A percentile compares a stretch with the other conserved stretches of the same genome.
phyloP scores from a whole-genome alignment of 2,888 invertebrate species.

The Agriopis aurantiaria region DNA sequence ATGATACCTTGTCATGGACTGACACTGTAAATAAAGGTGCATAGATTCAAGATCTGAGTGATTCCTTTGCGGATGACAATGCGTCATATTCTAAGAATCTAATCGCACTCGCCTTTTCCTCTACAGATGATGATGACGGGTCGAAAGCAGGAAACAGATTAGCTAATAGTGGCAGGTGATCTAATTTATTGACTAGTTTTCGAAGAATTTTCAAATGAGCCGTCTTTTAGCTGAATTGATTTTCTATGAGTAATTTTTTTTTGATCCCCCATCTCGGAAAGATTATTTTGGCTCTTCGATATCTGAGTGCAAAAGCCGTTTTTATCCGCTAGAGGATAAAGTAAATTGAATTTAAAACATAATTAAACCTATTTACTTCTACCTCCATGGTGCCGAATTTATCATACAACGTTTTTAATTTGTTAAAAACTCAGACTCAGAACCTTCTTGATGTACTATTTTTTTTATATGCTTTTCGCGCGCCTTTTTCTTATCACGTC shows the following conservation, averaged over 20 bases:
- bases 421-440: too few relatives aligned
- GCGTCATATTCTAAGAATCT: constrained; percentile 41
- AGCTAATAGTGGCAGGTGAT: constrained; percentile 31
- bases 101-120: constrained; percentile 37
- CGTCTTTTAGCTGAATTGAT: not conserved
- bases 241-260: not conserved
- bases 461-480: too few relatives aligned
- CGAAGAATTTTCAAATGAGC: constrained; percentile 9
- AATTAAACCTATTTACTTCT: too few relatives aligned
- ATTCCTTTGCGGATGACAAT: constrained; percentile 22
- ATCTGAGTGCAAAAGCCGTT: too few relatives aligned
- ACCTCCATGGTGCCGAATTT: too few relatives aligned
- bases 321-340: too few relatives aligned
- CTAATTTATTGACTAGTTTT: constrained; percentile 38
- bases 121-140: constrained; percentile 41
- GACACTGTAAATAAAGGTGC: not conserved
- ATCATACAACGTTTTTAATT: too few relatives aligned
- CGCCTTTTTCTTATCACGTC: too few relatives aligned
- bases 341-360: too few relatives aligned
- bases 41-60: constrained; percentile 7
- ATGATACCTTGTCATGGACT: not conserved
- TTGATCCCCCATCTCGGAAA: too few relatives aligned
- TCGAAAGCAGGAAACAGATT: constrained; percentile 39
- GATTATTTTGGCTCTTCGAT: too few relatives aligned
- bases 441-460: too few relatives aligned